phyloP scores from a whole-genome alignment of 2,888 invertebrate genomes.

The Lottia scabra region DNA sequence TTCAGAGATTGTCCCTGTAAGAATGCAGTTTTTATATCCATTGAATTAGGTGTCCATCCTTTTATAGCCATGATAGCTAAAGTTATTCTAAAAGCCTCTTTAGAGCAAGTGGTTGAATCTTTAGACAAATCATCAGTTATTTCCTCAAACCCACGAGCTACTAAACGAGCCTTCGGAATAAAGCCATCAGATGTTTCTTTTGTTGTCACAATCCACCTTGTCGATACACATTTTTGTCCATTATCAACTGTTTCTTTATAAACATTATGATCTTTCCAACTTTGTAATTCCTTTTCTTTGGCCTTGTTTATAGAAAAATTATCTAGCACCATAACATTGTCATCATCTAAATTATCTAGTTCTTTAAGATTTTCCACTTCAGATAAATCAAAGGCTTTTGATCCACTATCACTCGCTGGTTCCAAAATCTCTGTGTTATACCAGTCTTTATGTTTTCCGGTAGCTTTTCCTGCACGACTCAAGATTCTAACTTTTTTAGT shows the following conservation, averaged over 20 bases:
- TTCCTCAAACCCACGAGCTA: conserved; percentile 22
- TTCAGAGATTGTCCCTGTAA: conserved; percentile 3
- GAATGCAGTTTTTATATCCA: conserved; percentile 19
- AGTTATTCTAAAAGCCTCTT: conserved; percentile 10
- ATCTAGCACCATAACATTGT: neutral
- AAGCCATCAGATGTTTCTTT: conserved; percentile 3
- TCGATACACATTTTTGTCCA: conserved; percentile 11
- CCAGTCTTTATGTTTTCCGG: conserved; percentile 15
- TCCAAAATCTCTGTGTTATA: conserved; percentile 8
- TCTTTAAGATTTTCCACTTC: neutral
- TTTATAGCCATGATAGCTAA: conserved; percentile 3
- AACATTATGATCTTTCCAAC: conserved; percentile 13
- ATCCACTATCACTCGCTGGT: neutral
- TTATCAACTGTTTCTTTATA: conserved; percentile 10
- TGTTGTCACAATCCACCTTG: conserved; percentile 13
- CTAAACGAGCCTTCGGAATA: conserved; percentile 14
- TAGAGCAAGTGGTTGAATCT: conserved; percentile 16
- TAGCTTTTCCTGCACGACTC: conserved; percentile 15
- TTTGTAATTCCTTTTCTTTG: conserved; percentile 10
- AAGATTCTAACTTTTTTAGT: conserved; percentile 5
- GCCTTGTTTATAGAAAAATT: conserved; percentile 5
- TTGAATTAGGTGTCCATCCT: conserved; percentile 3
- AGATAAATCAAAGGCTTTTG: conserved; percentile 8
- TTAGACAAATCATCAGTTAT: neutral
- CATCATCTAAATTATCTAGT: neutral